Evolutionary conservation across 2,797 vertebrate species (phyloP).

Genomic region (Cygnus olor): DNA sequence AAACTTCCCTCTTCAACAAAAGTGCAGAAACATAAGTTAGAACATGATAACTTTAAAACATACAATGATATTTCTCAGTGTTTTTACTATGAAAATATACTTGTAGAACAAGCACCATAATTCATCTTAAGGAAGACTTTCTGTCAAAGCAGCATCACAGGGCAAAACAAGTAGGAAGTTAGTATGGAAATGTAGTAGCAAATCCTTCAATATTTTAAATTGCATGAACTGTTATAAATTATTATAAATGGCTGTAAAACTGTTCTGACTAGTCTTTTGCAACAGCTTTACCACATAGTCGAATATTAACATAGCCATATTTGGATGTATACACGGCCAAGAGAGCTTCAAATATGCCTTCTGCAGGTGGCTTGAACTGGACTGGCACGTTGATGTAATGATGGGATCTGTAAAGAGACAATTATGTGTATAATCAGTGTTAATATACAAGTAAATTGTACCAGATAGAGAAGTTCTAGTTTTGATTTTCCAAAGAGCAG

Average conservation of each 20-base stretch:
- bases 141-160: slow-evolving; percentile 61
- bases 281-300: slow-evolving; percentile 87
- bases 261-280: slow-evolving; percentile 46
- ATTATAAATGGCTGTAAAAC: slow-evolving; percentile 2
- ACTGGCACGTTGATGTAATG: slow-evolving; percentile 97
- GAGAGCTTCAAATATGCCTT: slow-evolving; percentile 83
- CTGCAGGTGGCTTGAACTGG: slow-evolving; percentile 87
- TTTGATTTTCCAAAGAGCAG: not conserved
- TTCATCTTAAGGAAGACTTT: slow-evolving; percentile 67
- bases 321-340: slow-evolving; percentile 85
- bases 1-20: slow-evolving; percentile 59
- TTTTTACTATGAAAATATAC: slow-evolving; percentile 40
- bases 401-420: slow-evolving; percentile 81
- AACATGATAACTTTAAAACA: slow-evolving; percentile 65
- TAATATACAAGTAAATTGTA: not conserved
- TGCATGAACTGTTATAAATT: slow-evolving; percentile 2
- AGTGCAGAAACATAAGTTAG: slow-evolving; percentile 61
- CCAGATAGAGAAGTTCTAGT: not conserved
- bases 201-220: slow-evolving; percentile 2
- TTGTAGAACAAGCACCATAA: slow-evolving; percentile 55
- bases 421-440: not conserved
- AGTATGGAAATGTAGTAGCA: slow-evolving; percentile 33
- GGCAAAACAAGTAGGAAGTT: slow-evolving; percentile 57
- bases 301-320: slow-evolving; percentile 83
- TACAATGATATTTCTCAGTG: slow-evolving; percentile 39